Conservation (phyloP, 2,113 vertebrate species). For the Sminthopsis crassicaudata region DNA sequence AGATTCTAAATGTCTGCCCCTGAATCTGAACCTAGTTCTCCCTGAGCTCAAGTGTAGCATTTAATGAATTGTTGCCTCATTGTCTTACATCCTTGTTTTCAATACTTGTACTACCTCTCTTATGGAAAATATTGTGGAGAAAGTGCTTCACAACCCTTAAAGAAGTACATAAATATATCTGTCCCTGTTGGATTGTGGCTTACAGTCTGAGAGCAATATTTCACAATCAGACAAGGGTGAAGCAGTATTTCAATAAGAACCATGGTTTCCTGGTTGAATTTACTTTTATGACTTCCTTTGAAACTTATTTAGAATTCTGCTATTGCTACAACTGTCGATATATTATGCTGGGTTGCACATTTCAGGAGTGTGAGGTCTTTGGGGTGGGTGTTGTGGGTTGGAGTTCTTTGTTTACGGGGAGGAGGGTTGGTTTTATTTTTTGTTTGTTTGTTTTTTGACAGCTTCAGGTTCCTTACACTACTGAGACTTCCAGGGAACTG, state of each 20-base stretch:
- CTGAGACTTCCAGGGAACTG: neutral
- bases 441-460: neutral
- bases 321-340: neutral
- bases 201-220: neutral
- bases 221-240: neutral
- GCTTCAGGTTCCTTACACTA: neutral
- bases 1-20: neutral
- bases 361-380: neutral
- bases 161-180: neutral
- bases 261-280: neutral
- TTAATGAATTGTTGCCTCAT: neutral
- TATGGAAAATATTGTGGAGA: neutral
- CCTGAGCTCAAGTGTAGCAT: neutral
- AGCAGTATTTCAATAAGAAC: neutral
- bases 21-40: neutral
- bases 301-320: slow-evolving; percentile 5
- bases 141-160: neutral
- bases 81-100: neutral
- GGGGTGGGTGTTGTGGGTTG: neutral
- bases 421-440: too few species aligned
- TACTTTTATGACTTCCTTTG: neutral
- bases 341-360: neutral
- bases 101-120: neutral
- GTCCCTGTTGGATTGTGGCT: neutral
- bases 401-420: neutral